A percentile compares a stretch with the other conserved stretches of the same genome.
These are phyloP conservation scores for Rafetus swinhoei DNA, from an alignment of 2,113 vertebrate species.

Conservation along the genomic window DNA sequence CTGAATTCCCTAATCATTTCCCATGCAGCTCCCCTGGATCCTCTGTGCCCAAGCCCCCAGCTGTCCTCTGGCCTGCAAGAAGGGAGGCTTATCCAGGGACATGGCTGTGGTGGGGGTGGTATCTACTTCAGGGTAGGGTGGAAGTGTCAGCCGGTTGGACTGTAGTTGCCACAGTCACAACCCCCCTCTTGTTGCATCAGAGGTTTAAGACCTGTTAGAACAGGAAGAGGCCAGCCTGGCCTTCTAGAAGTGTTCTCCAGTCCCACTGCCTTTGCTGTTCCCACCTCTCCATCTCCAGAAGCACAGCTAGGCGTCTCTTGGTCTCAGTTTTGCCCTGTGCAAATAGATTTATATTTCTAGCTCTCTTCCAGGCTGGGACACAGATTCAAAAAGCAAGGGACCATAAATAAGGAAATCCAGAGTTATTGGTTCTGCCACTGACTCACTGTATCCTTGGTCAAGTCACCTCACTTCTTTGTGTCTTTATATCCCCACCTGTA, in stretches of 20 bases:
- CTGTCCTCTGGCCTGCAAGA: neutral
- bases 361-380: neutral
- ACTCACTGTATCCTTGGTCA: neutral
- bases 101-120: neutral
- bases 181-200: neutral
- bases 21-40: neutral
- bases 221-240: neutral
- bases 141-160: neutral
- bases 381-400: neutral
- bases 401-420: rapidly evolving
- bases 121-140: neutral
- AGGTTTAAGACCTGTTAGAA: neutral
- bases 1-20: neutral
- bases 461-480: neutral
- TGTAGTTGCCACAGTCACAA: neutral
- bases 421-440: neutral
- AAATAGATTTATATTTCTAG: neutral
- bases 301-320: neutral
- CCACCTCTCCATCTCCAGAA: rapidly evolving
- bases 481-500: neutral
- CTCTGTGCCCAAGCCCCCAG: neutral
- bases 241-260: rapidly evolving
- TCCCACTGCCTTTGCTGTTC: neutral
- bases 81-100: neutral
- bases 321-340: neutral